These are phyloP conservation scores for Caenorhabditis imperialis DNA, from an alignment of 2,888 invertebrate genomes.

Conservation along the genomic window DNA sequence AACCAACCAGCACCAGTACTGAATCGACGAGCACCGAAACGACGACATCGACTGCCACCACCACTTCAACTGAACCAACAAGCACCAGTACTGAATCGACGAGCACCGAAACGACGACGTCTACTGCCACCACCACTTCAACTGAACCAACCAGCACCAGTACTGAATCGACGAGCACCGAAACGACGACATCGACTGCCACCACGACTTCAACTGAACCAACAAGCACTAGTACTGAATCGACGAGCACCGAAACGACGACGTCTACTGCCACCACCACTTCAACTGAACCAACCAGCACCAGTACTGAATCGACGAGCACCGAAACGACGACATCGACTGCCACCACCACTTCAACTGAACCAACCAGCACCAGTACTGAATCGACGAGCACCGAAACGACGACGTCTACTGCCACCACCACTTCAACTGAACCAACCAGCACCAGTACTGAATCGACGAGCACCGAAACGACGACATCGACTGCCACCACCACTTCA, in stretches of 20 bases:
- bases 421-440: too few species aligned
- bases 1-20: too few species aligned
- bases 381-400: too few species aligned
- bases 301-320: background rate
- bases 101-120: background rate
- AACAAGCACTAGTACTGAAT: background rate
- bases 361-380: too few species aligned
- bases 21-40: too few species aligned
- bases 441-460: too few species aligned
- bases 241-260: background rate
- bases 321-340: background rate
- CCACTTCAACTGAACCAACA: background rate
- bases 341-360: background rate
- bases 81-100: background rate
- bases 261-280: too few species aligned
- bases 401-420: too few species aligned
- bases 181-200: background rate
- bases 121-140: background rate
- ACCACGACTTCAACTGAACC: background rate
- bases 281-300: background rate
- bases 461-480: too few species aligned
- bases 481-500: too few species aligned
- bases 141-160: background rate
- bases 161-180: too few species aligned
- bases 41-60: too few species aligned